Evolutionary conservation across 2,888 invertebrate genomes (phyloP).

Genomic region (Pocota personata): DNA sequence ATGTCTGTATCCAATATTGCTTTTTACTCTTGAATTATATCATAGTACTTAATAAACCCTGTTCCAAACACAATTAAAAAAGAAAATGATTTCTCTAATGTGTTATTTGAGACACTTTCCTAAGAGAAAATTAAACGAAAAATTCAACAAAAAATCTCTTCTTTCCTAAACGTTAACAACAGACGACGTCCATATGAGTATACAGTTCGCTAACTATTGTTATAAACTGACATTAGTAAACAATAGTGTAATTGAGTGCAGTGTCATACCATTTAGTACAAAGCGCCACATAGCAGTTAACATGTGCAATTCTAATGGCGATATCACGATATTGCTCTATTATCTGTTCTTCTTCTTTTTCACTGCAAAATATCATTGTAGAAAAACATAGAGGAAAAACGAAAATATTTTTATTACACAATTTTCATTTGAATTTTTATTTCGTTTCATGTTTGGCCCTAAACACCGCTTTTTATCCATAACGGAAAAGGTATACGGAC

Average conservation of each 20-base stretch:
- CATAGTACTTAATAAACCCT: too few relatives aligned
- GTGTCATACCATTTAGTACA: background rate
- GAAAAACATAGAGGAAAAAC: background rate
- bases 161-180: background rate
- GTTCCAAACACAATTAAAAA: background rate
- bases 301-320: background rate
- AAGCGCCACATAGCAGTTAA: background rate
- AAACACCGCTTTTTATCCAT: background rate
- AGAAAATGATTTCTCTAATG: background rate
- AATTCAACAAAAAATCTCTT: background rate
- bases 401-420: background rate
- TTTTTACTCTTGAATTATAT: too few relatives aligned
- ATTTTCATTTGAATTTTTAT: slow-evolving; percentile 51
- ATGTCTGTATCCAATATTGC: too few relatives aligned
- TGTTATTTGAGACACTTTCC: background rate
- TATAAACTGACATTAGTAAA: background rate
- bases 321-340: background rate
- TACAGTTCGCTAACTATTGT: background rate
- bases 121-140: background rate
- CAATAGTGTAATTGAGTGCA: slow-evolving; percentile 6
- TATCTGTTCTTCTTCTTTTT: background rate
- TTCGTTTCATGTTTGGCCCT: slow-evolving; percentile 33
- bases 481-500: slow-evolving; percentile 84
- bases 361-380: background rate
- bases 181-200: background rate